phyloP scores from a whole-genome alignment of 1,140 invertebrate species.

The Ips typographus region DNA sequence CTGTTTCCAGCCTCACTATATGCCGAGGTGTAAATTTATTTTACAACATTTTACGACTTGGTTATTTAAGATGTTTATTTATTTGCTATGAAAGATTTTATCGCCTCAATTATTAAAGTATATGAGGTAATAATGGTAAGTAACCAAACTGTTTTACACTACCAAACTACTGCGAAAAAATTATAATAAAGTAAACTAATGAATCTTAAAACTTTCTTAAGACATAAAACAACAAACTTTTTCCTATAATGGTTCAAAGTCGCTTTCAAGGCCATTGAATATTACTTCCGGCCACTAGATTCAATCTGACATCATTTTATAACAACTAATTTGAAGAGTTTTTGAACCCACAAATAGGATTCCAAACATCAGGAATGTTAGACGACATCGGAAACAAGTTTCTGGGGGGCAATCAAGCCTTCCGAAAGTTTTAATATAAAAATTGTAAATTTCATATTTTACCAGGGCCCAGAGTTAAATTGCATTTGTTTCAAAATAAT shows the following conservation, averaged over 20 bases:
- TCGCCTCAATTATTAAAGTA: too few relatives aligned
- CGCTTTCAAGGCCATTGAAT: slow-evolving; percentile 1
- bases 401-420: neutral
- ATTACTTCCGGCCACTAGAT: neutral
- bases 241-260: neutral
- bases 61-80: too few relatives aligned
- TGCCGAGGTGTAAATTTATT: too few relatives aligned
- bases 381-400: neutral
- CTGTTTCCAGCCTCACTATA: too few relatives aligned
- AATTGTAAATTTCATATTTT: slow-evolving; percentile 37
- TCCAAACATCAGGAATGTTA: too few relatives aligned
- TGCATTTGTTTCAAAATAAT: slow-evolving; percentile 48
- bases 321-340: neutral
- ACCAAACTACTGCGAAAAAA: too few relatives aligned
- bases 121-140: too few relatives aligned
- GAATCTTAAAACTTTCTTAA: neutral
- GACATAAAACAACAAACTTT: neutral
- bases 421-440: slow-evolving; percentile 29
- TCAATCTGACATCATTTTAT: slow-evolving; percentile 1
- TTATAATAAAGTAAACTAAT: too few relatives aligned
- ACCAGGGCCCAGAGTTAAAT: slow-evolving; percentile 38
- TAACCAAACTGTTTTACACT: too few relatives aligned
- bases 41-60: too few relatives aligned
- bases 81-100: too few relatives aligned
- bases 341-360: neutral